Percentiles rank a stretch among this genome's conserved stretches.
phyloP scores from a whole-genome alignment of 1,140 invertebrate species.

The Ptiloglossa arizonensis region DNA sequence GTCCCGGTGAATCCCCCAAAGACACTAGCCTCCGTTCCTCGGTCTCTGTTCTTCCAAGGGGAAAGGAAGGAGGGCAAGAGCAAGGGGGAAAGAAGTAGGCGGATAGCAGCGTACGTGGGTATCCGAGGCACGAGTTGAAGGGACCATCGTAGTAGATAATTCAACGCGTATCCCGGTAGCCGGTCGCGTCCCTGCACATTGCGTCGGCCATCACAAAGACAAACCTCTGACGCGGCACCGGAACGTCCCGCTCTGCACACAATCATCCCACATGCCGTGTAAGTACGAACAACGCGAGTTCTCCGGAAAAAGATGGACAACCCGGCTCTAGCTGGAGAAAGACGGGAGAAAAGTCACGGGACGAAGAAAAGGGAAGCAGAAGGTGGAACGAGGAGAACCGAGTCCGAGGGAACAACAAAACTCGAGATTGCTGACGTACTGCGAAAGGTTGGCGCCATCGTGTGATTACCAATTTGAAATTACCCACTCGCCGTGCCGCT shows the following conservation, averaged over 20 bases:
- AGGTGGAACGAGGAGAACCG: conserved; percentile 25
- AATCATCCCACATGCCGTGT: conserved; percentile 74
- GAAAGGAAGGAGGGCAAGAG: conserved; percentile 63
- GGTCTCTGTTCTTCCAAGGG: conserved; percentile 26
- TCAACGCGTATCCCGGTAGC: conserved; percentile 81
- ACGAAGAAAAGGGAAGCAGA: conserved; percentile 18
- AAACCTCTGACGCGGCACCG: conserved; percentile 77
- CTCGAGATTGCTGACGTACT: conserved; percentile 79
- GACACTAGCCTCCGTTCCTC: conserved; percentile 28
- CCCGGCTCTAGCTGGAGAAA: background rate
- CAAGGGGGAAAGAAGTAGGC: conserved; percentile 43
- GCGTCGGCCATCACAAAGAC: conserved; percentile 80
- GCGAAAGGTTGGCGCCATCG: conserved; percentile 82
- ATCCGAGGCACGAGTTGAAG: conserved; percentile 69
- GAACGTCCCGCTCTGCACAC: conserved; percentile 76
- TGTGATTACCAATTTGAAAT: conserved; percentile 83
- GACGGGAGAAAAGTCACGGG: background rate
- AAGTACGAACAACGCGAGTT: conserved; percentile 25
- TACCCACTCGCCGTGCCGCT: conserved; percentile 68
- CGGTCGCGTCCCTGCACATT: conserved; percentile 70
- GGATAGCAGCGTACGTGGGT: conserved; percentile 63
- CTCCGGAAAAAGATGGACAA: background rate
- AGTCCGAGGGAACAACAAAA: conserved; percentile 75
- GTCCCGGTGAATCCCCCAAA: conserved; percentile 40
- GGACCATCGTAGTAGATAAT: conserved; percentile 79